Percentiles rank a stretch among this genome's conserved stretches.
Conservation (phyloP, 2,888 invertebrate genomes). For the Meteorus cinctellus region DNA sequence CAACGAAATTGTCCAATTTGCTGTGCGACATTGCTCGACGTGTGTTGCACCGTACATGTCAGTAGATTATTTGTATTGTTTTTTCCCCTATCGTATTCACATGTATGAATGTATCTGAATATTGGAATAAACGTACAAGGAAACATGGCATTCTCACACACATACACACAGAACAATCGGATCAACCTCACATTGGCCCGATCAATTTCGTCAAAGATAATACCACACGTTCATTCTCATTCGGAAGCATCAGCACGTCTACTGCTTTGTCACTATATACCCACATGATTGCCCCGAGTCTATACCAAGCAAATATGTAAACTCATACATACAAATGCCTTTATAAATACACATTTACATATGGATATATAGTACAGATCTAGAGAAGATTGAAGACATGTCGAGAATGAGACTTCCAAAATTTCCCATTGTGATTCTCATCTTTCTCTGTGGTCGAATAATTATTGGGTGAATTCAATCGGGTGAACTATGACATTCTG, state of each 20-base stretch:
- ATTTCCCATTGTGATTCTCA: background rate
- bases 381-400: background rate
- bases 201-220: conserved; percentile 17
- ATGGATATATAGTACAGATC: background rate
- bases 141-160: background rate
- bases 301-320: background rate
- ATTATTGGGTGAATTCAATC: background rate
- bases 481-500: background rate
- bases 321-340: background rate
- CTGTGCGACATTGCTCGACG: background rate
- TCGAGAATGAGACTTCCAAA: background rate
- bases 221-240: conserved; percentile 11
- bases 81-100: background rate
- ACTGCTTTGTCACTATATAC: conserved; percentile 3
- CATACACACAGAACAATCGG: conserved; percentile 5
- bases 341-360: background rate
- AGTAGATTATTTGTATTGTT: background rate
- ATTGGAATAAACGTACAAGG: background rate
- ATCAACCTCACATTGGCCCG: conserved; percentile 10
- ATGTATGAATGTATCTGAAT: background rate
- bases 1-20: conserved; percentile 34
- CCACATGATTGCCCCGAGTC: background rate
- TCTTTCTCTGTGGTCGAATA: background rate
- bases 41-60: conserved; percentile 7
- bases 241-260: background rate